Percentiles rank a stretch among this genome's conserved stretches.
phyloP scores from a whole-genome alignment of 2,113 vertebrate species.

The Anas platyrhynchos region DNA sequence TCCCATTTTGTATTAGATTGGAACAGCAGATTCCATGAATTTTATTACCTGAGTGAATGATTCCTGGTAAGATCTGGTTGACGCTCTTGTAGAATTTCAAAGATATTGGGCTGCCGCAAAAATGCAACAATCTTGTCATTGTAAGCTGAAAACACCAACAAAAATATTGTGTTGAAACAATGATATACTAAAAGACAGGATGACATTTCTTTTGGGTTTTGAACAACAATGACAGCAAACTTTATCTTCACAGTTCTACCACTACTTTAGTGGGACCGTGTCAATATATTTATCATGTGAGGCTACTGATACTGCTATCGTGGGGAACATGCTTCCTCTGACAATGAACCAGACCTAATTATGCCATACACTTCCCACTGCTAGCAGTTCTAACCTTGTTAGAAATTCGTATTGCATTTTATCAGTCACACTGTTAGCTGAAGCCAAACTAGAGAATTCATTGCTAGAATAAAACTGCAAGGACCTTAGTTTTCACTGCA shows the following conservation, averaged over 20 bases:
- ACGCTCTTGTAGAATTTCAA: slow-evolving; percentile 97
- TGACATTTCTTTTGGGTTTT: not conserved
- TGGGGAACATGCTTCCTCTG: not conserved
- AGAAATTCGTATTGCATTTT: not conserved
- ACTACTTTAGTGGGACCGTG: not conserved
- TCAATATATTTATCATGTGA: not conserved
- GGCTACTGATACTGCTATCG: not conserved
- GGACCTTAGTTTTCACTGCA: not conserved
- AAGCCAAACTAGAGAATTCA: not conserved
- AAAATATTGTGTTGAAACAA: slow-evolving; percentile 5
- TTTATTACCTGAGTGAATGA: slow-evolving; percentile 91
- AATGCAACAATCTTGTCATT: slow-evolving; percentile 99
- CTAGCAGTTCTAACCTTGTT: not conserved
- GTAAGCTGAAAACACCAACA: slow-evolving; percentile 84
- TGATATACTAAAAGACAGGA: not conserved
- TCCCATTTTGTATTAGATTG: not conserved
- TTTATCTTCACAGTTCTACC: not conserved
- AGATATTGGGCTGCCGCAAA: slow-evolving; percentile 95
- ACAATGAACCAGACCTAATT: not conserved
- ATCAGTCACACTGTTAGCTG: not conserved
- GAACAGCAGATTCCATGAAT: not conserved
- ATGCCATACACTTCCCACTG: not conserved
- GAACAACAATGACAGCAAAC: not conserved
- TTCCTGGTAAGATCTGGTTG: slow-evolving; percentile 96
- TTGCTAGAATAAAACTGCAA: not conserved